Base-by-base conservation (phyloP, 2,113 vertebrate genomes). In the Seriola aureovittata region DNA sequence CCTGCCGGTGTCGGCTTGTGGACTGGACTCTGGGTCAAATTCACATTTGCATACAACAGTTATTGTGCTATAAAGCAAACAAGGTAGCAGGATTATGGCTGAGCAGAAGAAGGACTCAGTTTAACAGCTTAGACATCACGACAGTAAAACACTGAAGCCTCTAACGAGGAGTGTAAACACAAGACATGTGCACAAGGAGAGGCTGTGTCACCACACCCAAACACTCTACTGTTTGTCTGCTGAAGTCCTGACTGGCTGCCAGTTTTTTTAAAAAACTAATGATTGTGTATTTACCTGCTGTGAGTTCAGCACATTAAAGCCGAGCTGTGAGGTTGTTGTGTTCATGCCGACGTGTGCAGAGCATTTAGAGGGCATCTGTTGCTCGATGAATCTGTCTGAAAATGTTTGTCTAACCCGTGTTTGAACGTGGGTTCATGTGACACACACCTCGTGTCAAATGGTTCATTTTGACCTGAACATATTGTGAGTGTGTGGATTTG, bases 161-260 rank as follows among this genome's bases (percentile, higher is more conserved):
- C 32, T 34, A 0, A n/a, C 1, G 40, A 0, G 16, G 36, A 60
- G 6, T 23, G 74, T 70, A 69, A 91, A 90, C 77, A 82, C 29
- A 10, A 67, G n/a, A 25, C 4, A 71, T 93, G 81, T 88, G 69
- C 67, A 63, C 48, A 91, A 62, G 80, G 83, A 17, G 71, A 73
- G 60, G 82, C 65, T 5, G 54, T 48, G 58, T 5, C 50, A 63
- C 64, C 75, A 67, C 88, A n/a, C 67, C 32, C 48, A n/a, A 16
- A 29, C 10, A 34, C 40, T 2, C 2, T 21, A 11, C 40, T 42
- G 17, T n/a, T n/a, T 5, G 40, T 23, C 34, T 64, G 5, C 21
- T 10, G 50, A n/a, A 12, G 1, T 23, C 2, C 4, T 9, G 54
- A 12, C 9, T 55, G 54, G 13, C 54, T 55, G 10, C 54, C 38